Evolutionary conservation across 2,113 vertebrate species (phyloP), one percentile per base, ranked within the genome.

Genomic region (Malaclemys terrapin): DNA sequence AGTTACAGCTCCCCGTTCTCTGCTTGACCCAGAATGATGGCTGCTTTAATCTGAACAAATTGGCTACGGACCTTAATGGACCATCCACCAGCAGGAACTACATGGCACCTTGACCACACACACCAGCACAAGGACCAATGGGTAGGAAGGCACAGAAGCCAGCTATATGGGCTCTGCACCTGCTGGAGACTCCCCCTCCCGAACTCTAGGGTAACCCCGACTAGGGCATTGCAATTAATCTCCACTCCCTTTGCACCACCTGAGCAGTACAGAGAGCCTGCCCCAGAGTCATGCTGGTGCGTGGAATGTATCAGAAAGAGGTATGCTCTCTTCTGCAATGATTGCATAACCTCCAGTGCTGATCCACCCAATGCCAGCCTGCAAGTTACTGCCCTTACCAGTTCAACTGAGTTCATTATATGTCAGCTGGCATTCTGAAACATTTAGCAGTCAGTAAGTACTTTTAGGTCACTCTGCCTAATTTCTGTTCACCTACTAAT

Each of bases 51-150:
- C 57, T 57, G 16, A 53, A 78, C 10, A 65, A 62, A 49, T 10
- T 79, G 45, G 4, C 29, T 79, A 38, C 1, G 17, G 62, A 45
- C 20, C 11, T 14, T 27, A 62, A 38, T 2, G 17, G 62, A 45
- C 20, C 11, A 20, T 27, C 76, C 54, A 50, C 5, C 35, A 45
- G 62, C 4, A 7, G 65, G 65, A 38, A 19, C 6, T 1, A 10
- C 12, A 24, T 25, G 29, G 65, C 16, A 88, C 8, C 6, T 38
- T 42, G 47, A 19, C 5, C 57, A 59, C 57, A 59, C 27, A 29
- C 27, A 59, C 27, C 2, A 42, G 62, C 10, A 91, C 3, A 8
- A 47, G 0, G 0, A 1, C 0, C 49, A 35, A 20, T 2, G 50
- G 62, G 81, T 82, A 85, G 76, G 11, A 69, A 3, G 14, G 81